Percentiles rank a stretch among this genome's conserved stretches.
Conservation (phyloP, 2,113 vertebrate genomes). For the Illadopsis cleaveri region DNA sequence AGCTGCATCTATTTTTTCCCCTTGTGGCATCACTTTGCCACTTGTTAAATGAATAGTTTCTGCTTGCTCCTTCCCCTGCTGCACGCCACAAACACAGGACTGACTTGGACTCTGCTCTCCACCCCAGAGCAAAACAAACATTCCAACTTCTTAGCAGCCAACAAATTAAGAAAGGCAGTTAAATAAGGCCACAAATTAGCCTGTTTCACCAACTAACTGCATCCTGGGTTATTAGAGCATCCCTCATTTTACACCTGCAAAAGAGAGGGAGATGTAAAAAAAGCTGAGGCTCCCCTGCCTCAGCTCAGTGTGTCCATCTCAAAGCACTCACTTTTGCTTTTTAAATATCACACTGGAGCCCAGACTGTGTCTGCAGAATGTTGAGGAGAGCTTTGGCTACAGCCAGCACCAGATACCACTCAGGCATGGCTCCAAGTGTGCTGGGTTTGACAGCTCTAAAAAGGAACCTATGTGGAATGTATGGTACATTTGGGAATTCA, state of each 20-base stretch:
- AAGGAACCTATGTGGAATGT: neutral
- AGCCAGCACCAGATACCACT: neutral
- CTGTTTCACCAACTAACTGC: neutral
- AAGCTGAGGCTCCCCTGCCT: neutral
- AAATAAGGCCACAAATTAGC: neutral
- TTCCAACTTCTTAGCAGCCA: neutral
- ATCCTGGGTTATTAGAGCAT: neutral
- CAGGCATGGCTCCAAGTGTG: neutral
- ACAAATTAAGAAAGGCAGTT: neutral
- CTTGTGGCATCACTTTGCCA: conserved; percentile 45
- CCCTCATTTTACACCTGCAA: neutral
- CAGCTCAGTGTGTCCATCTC: neutral
- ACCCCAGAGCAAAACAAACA: neutral
- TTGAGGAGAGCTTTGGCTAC: neutral
- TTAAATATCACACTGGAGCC: neutral
- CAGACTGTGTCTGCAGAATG: neutral
- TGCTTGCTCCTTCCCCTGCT: neutral
- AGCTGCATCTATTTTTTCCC: conserved; percentile 37
- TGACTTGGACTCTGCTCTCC: neutral
- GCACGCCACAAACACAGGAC: neutral
- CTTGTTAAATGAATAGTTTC: conserved; percentile 44
- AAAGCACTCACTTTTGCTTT: neutral
- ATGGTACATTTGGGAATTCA: neutral
- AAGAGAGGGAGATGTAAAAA: neutral
- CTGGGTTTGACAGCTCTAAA: neutral